A percentile compares a stretch with the other conserved stretches of the same genome.
phyloP scores from a whole-genome alignment of 2,888 invertebrate species.

The Catocala fraxini region DNA sequence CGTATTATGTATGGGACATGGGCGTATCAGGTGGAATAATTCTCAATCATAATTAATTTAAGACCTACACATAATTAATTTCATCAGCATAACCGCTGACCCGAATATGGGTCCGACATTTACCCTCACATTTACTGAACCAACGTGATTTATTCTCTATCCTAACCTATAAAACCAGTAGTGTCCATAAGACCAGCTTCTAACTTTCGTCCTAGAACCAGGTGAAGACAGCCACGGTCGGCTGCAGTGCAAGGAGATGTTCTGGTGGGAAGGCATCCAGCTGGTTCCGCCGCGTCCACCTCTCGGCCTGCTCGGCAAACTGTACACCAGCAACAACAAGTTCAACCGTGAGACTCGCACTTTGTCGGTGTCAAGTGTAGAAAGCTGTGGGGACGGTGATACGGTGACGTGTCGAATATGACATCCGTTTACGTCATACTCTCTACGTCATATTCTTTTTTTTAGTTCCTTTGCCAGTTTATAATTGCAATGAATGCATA shows the following conservation, averaged over 20 bases:
- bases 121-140: too few species aligned
- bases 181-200: slow-evolving; percentile 33
- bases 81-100: too few species aligned
- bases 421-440: too few species aligned
- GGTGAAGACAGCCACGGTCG: slow-evolving; percentile 81
- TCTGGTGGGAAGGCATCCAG: slow-evolving; percentile 92
- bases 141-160: too few species aligned
- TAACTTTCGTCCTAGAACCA: slow-evolving; percentile 64
- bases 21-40: too few species aligned
- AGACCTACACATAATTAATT: too few species aligned
- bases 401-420: slow-evolving; percentile 33
- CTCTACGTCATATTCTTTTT: too few species aligned
- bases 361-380: slow-evolving; percentile 23
- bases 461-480: too few species aligned
- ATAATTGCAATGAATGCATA: too few species aligned
- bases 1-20: too few species aligned
- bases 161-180: not conserved
- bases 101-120: too few species aligned
- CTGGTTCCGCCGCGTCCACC: slow-evolving; percentile 89
- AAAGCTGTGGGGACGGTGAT: slow-evolving; percentile 22
- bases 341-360: slow-evolving; percentile 79
- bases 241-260: slow-evolving; percentile 89
- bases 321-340: slow-evolving; percentile 83
- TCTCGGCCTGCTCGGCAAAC: slow-evolving; percentile 88
- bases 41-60: too few species aligned